Evolutionary conservation across 2,113 vertebrate genomes (phyloP).

Genomic region (Eupsittula cactorum): DNA sequence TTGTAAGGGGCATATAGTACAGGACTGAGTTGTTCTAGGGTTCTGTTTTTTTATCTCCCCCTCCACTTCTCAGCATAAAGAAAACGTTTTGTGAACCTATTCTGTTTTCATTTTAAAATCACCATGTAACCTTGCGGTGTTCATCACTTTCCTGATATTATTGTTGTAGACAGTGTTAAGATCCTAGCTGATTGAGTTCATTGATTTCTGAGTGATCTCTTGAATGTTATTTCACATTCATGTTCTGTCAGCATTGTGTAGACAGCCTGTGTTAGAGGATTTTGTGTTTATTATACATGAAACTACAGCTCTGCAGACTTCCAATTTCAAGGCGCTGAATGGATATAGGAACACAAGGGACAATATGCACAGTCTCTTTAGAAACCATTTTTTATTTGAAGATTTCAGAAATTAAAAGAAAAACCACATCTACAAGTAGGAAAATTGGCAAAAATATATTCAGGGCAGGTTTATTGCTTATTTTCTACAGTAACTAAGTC

Average conservation of each 20-base stretch:
- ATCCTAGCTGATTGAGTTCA: slow-evolving; percentile 50
- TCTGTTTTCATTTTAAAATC: neutral
- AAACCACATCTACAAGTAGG: neutral
- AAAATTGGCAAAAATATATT: neutral
- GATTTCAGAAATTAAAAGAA: neutral
- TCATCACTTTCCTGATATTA: neutral
- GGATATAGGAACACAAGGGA: neutral
- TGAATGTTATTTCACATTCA: slow-evolving; percentile 12
- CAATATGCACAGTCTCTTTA: neutral
- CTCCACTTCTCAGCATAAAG: neutral
- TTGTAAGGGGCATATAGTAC: neutral
- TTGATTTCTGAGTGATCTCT: slow-evolving; percentile 60
- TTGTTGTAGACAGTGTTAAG: neutral
- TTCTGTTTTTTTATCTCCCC: neutral
- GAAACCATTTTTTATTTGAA: neutral
- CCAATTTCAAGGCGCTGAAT: neutral
- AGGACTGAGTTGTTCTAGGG: neutral
- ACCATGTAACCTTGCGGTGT: neutral
- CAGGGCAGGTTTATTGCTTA: neutral
- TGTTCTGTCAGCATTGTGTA: neutral
- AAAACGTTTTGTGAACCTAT: neutral
- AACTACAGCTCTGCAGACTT: neutral
- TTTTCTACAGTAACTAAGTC: neutral
- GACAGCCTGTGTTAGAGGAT: neutral
- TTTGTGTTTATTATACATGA: slow-evolving; percentile 28